These are phyloP conservation scores for Morone chrysops DNA, from an alignment of 2,113 vertebrate genomes.

Conservation along the genomic window DNA sequence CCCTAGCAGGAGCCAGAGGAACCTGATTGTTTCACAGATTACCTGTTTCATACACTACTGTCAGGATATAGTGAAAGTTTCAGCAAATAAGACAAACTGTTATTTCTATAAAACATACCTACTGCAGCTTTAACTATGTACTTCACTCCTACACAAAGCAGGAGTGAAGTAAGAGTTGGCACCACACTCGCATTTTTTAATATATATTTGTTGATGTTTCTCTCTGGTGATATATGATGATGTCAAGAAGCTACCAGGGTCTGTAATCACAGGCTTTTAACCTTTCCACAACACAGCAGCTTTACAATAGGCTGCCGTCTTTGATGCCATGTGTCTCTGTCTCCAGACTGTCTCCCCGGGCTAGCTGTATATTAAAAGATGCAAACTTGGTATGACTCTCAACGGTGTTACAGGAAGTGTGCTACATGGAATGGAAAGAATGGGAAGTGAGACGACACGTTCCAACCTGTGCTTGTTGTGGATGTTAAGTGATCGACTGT, in stretches of 20 bases:
- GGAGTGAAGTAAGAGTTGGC: background rate
- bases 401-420: background rate
- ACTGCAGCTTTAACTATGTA: background rate
- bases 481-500: background rate
- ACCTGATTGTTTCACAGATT: too few relatives aligned
- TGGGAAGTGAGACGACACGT: background rate
- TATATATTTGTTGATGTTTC: background rate
- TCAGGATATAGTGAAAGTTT: too few relatives aligned
- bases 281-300: background rate
- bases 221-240: background rate
- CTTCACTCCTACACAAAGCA: too few relatives aligned
- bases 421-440: conserved; percentile 1
- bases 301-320: conserved; percentile 3
- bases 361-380: background rate
- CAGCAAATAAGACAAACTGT: too few relatives aligned
- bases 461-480: background rate
- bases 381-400: background rate
- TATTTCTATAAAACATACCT: too few relatives aligned
- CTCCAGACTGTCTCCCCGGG: background rate
- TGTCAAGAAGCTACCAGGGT: background rate
- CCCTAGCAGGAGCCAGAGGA: too few relatives aligned
- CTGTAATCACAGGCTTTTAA: conserved; percentile 15
- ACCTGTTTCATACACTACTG: too few relatives aligned
- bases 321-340: background rate
- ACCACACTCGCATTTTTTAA: background rate